Base-by-base conservation (phyloP, 2,113 vertebrate species). In the Jacana jacana region DNA sequence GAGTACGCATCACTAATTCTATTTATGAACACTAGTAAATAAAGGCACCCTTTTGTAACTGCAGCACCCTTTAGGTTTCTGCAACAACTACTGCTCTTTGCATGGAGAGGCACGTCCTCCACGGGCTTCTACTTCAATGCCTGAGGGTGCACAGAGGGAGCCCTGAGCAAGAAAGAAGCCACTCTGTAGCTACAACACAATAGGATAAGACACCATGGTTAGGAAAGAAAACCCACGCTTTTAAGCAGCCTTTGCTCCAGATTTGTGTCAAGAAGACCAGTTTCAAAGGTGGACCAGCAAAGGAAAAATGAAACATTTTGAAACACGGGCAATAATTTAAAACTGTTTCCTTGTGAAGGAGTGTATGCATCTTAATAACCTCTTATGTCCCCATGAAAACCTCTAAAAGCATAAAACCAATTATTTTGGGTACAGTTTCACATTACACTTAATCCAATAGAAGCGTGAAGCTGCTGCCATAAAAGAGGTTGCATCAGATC, bases 391-490 rank as follows among this genome's bases (percentile, higher is more conserved):
- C 85, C 94, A 95, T 75, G 78, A 97, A 97, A 97, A 92, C 69
- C 44, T 72, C 12, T 57, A 92, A 94, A 83, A 95, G 84, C 86
- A 93, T 88, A 98, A 98, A 98, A 82, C 96, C 91, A 97, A 95
- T 98, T 97, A 96, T 93, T 97, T 93, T 1, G 17, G 91, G 76
- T 81, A 80, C 1, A 25, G 91, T 92, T 84, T 95, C 83, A 93
- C 17, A 11, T 93, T 90, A 70, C 83, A 64, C 39, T 88, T 94
- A 92, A 97, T 78, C 88, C 72, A 86, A 78, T 84, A 4, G 31
- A 86, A 88, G 68, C 54, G 64, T 91, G 83, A 91, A 92, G 76
- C 46, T 78, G 83, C 70, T 92, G 80, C 82, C 76, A 93, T 81
- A 82, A 68, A 11, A 58, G 60, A 90, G 35, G 75, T 37, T 94